Conservation (phyloP, 2,888 invertebrate species). For the Drosophila maculinotata region DNA sequence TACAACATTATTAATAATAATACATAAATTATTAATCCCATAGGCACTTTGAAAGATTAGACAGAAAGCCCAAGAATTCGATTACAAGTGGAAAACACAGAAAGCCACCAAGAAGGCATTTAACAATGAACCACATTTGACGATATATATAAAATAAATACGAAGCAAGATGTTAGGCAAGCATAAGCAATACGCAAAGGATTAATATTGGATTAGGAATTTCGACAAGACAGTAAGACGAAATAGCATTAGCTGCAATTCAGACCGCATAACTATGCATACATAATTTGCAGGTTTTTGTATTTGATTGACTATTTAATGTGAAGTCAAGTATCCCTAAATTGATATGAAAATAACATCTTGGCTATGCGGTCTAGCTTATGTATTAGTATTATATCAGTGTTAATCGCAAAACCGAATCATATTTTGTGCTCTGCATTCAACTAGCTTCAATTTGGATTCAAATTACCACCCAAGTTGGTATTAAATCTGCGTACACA, state of each 20-base stretch:
- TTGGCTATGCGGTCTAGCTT: background rate
- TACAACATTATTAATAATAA: too few relatives aligned
- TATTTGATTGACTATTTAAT: background rate
- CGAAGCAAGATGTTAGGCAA: too few relatives aligned
- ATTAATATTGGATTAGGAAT: too few relatives aligned
- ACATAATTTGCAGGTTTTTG: background rate
- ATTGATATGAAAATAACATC: background rate
- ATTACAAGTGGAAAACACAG: too few relatives aligned
- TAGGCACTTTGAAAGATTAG: too few relatives aligned
- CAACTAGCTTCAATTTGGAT: conserved; percentile 38
- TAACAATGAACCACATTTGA: too few relatives aligned
- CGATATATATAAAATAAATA: too few relatives aligned
- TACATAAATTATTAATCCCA: too few relatives aligned
- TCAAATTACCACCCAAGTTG: conserved; percentile 43
- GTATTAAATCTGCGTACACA: conserved; percentile 18
- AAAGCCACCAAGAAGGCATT: too few relatives aligned
- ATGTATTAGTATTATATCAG: conserved; percentile 2
- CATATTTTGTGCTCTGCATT: conserved; percentile 24
- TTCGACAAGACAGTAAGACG: too few relatives aligned
- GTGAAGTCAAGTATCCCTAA: background rate
- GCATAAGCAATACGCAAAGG: too few relatives aligned
- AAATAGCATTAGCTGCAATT: background rate
- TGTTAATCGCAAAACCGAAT: conserved; percentile 1
- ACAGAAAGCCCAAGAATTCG: too few relatives aligned
- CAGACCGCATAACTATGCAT: background rate